These are phyloP conservation scores for Periophthalmus magnuspinnatus DNA, from an alignment of 2,797 vertebrate species.

Conservation along the genomic window DNA sequence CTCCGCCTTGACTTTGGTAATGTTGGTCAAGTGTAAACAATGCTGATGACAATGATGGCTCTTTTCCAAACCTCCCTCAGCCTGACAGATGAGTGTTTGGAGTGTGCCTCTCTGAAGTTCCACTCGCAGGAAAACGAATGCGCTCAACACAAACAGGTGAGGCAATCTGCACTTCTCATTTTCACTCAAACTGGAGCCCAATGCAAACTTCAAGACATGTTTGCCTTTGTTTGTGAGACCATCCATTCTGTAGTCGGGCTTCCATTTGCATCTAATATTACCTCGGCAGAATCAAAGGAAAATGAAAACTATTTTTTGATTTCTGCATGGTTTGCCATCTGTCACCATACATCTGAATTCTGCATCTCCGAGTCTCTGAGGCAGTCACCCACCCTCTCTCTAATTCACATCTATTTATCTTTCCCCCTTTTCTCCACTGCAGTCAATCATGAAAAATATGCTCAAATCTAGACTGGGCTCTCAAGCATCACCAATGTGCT, in stretches of 20 bases:
- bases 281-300: constrained; percentile 75
- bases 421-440: constrained; percentile 20
- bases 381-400: constrained; percentile 59
- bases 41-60: constrained; percentile 61
- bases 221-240: constrained; percentile 64
- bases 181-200: constrained; percentile 45
- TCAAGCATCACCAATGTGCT: constrained; percentile 55
- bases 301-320: constrained; percentile 75
- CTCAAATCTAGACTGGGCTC: constrained; percentile 55
- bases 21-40: constrained; percentile 70
- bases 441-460: constrained; percentile 65
- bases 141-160: constrained; percentile 72
- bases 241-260: constrained; percentile 66
- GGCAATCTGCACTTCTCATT: constrained; percentile 66
- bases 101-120: constrained; percentile 66
- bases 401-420: constrained; percentile 55
- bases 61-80: constrained; percentile 56
- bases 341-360: constrained; percentile 73
- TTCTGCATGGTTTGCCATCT: constrained; percentile 78
- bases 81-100: constrained; percentile 75
- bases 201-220: constrained; percentile 57
- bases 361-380: constrained; percentile 60
- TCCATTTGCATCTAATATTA: constrained; percentile 75
- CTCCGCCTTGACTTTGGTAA: constrained; percentile 57
- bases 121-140: constrained; percentile 61